These are phyloP conservation scores for Pelecanoides urinatrix DNA, from an alignment of 2,113 vertebrate genomes.

Conservation along the genomic window DNA sequence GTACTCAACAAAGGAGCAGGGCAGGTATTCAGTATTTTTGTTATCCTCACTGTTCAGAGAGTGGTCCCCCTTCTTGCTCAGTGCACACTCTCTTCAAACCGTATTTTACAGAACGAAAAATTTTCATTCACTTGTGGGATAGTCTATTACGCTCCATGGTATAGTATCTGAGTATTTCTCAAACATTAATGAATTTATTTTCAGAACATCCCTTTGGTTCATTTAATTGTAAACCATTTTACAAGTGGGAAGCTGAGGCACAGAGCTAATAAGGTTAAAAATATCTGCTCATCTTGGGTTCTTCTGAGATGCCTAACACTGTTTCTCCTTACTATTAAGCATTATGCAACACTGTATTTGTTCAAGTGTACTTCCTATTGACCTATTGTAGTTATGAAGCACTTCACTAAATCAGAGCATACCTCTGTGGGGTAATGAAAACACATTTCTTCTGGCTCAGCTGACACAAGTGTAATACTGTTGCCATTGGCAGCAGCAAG, in stretches of 20 bases:
- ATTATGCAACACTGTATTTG: conserved; percentile 9
- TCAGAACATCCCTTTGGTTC: conserved; percentile 38
- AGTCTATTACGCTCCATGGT: conserved; percentile 4
- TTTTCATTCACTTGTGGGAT: conserved; percentile 19
- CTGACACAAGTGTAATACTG: not conserved
- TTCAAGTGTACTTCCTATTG: conserved; percentile 53
- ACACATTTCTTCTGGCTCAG: conserved; percentile 18
- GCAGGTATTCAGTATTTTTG: not conserved
- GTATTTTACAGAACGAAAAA: not conserved
- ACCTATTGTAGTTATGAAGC: conserved; percentile 39
- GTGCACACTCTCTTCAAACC: not conserved
- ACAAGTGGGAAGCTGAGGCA: conserved; percentile 57
- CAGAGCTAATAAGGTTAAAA: conserved; percentile 70
- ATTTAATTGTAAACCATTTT: conserved; percentile 62
- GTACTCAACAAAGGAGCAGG: not conserved
- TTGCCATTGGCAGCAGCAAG: conserved; percentile 3
- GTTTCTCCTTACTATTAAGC: conserved; percentile 7
- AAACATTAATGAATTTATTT: conserved; percentile 64
- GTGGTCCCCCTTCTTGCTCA: not conserved
- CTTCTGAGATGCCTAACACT: conserved; percentile 29
- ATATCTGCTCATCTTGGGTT: conserved; percentile 16
- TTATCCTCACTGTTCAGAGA: not conserved
- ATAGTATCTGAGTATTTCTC: conserved; percentile 33
- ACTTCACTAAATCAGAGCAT: conserved; percentile 48
- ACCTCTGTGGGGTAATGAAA: conserved; percentile 43